phyloP scores from a whole-genome alignment of 2,797 vertebrate species.

The Siniperca obscura region DNA sequence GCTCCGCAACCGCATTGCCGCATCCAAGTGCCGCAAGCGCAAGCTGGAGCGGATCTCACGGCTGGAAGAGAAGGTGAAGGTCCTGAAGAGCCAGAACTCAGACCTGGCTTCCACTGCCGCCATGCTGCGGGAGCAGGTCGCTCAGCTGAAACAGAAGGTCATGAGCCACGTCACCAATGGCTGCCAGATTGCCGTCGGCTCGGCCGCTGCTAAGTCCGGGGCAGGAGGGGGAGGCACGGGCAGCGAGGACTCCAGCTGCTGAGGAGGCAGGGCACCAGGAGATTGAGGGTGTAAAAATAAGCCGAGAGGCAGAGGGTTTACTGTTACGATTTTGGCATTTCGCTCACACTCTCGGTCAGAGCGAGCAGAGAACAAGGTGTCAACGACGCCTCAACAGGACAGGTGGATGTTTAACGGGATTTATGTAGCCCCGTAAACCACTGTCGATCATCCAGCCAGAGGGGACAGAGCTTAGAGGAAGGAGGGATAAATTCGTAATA shows the following conservation, averaged over 20 bases:
- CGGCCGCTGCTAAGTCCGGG: conserved; percentile 67
- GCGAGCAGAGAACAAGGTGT: background rate
- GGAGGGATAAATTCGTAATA: background rate
- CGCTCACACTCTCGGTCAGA: conserved; percentile 5
- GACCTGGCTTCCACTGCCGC: conserved; percentile 90
- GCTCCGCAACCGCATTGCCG: conserved; percentile 91
- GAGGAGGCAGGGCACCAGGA: conserved; percentile 49
- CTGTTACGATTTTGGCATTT: conserved; percentile 27
- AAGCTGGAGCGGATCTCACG: conserved; percentile 92
- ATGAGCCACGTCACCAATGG: conserved; percentile 91
- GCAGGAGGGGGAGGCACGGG: conserved; percentile 63
- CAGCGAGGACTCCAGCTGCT: conserved; percentile 82
- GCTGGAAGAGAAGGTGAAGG: conserved; percentile 92
- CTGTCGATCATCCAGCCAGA: conserved; percentile 35
- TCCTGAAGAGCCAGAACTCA: conserved; percentile 90
- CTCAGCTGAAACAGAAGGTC: conserved; percentile 91
- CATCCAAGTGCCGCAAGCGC: conserved; percentile 91
- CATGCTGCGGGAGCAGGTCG: conserved; percentile 89
- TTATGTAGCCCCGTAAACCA: background rate
- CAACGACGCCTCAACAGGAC: conserved; percentile 6
- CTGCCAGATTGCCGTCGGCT: conserved; percentile 86
- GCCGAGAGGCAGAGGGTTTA: conserved; percentile 16
- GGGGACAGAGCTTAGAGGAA: conserved; percentile 17
- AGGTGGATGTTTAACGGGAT: conserved; percentile 19
- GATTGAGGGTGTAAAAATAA: background rate